Base-by-base conservation (phyloP, 2,888 invertebrate species). In the Microplitis manilae region DNA sequence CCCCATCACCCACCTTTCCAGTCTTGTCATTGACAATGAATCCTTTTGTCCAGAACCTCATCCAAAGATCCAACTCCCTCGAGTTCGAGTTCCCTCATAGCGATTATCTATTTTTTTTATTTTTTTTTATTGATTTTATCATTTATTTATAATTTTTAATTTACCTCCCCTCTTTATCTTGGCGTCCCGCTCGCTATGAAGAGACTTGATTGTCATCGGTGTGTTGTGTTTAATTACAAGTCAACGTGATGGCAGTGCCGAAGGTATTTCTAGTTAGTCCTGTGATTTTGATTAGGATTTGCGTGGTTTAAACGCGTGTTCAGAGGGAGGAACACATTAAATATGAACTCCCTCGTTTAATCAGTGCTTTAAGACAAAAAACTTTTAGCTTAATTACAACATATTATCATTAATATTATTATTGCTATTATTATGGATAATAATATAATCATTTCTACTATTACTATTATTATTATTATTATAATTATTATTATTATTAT, bases 261-360 rank as follows among this genome's bases (percentile, higher is more conserved):
- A 84, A 86, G 86, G 85, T 88, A 87, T 88, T 85, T 89, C 86
- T 89, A 89, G 88, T 90, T 90, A 89, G 90, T 89, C 89, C 89
- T 90, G 90, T 89, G 89, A 89, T 86, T 87, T 89, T 87, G 87
- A 86, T 89, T 89, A 89, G 88, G 87, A 87, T 84, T 86, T 86
- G 84, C 82, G 83, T 86, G 84, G 86, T 86, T 82, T 83, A 83
- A 77, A 78, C 77, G 79, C 86, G 89, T 89, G 89, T 86, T 85
- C 86, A 81, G 86, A 85, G 87, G 87, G 87, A 86, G 88, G 85
- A 83, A 86, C 88, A 89, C 89, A 88, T 86, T 89, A 89, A 89
- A 87, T 79, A 88, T 84, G 85, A 86, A 83, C 90, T 90, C 89
- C 90, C 90, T 89, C 88, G 87, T 86, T 89, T 89, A 89, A 90